Base-by-base conservation (phyloP, 1,140 invertebrate species). In the Tigriopus japonicus region DNA sequence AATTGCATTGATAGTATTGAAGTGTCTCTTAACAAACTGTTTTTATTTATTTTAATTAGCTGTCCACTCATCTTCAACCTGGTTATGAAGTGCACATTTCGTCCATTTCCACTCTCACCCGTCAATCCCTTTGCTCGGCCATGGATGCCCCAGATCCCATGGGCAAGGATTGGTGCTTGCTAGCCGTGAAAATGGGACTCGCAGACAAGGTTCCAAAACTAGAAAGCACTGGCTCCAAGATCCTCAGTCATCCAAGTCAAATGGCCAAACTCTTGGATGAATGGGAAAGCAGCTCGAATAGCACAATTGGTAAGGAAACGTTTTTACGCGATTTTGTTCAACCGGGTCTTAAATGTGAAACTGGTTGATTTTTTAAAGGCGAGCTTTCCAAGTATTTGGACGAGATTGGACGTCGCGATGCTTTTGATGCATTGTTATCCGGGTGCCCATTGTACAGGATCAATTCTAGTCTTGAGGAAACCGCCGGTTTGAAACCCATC, bases 61-160 rank as follows among this genome's bases (percentile, higher is more conserved):
- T 35, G 3, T 35, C 28, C 3, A 35, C 28, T 35, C 28, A 35
- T 35, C 28, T 35, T 35, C 35, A 58, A 19, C 69, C 75, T 12
- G 77, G 76, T 0, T 66, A 73, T 42, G 73, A 78, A 59, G 67
- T 81, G 2, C 73, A 75, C 54, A 72, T 78, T 19, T 72, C 72
- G 10, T 70, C 75, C 62, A 67, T 81, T 23, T 70, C 75, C 12
- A 66, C 78, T n/a, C 69, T 76, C 53, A 69, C 75, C 0, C 68
- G 75, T 23, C 72, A 74, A 61, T 63, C 68, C 42, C 63, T 73
- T 14, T 79, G 80, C 56, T 71, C 76, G 21, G 70, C 85, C 56
- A 71, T 90, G 13, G 86, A 90, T 72, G 83, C 84, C 0, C 77
- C 81, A 7, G 84, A 88, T 68, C 75, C 78, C 1, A 80, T 86